Evolutionary conservation across 1,140 invertebrate species (phyloP).

Genomic region (Tetraneura akinire): DNA sequence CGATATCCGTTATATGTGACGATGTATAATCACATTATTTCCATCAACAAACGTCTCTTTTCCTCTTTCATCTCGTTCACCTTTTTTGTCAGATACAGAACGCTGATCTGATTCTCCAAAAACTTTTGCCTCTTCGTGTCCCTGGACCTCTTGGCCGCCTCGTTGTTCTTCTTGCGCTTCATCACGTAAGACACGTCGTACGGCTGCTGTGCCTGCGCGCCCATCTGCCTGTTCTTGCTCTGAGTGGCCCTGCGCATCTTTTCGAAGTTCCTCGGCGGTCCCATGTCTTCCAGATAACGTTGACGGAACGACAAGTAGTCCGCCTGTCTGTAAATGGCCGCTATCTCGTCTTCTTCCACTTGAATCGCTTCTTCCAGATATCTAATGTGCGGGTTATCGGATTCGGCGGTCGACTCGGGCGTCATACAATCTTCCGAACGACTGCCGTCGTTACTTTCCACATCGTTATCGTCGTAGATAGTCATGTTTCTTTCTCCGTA

Average conservation of each 20-base stretch:
- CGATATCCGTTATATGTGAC: neutral
- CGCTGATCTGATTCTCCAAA: slow-evolving; percentile 41
- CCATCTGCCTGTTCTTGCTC: slow-evolving; percentile 2
- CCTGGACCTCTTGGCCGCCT: slow-evolving; percentile 34
- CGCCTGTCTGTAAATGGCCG: slow-evolving; percentile 21
- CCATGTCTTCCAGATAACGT: slow-evolving; percentile 26
- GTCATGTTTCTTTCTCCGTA: neutral
- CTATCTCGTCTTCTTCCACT: slow-evolving; percentile 14
- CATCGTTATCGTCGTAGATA: too few relatives aligned
- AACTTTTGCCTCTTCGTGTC: slow-evolving; percentile 44
- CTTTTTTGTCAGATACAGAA: slow-evolving; percentile 44
- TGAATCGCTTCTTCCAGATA: too few relatives aligned
- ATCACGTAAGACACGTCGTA: slow-evolving; percentile 21
- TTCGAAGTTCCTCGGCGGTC: slow-evolving; percentile 35
- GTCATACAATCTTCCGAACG: neutral
- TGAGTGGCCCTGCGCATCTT: slow-evolving; percentile 6
- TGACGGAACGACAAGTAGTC: slow-evolving; percentile 27
- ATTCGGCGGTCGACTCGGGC: slow-evolving; percentile 10
- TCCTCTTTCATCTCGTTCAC: slow-evolving; percentile 35
- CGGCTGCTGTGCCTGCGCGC: neutral
- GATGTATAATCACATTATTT: neutral
- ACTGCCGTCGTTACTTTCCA: neutral
- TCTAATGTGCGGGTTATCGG: neutral
- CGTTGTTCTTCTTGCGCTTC: slow-evolving; percentile 45
- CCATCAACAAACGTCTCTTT: slow-evolving; percentile 27